Base-by-base conservation (phyloP, 2,888 invertebrate species). In the Drosophila incognita region DNA sequence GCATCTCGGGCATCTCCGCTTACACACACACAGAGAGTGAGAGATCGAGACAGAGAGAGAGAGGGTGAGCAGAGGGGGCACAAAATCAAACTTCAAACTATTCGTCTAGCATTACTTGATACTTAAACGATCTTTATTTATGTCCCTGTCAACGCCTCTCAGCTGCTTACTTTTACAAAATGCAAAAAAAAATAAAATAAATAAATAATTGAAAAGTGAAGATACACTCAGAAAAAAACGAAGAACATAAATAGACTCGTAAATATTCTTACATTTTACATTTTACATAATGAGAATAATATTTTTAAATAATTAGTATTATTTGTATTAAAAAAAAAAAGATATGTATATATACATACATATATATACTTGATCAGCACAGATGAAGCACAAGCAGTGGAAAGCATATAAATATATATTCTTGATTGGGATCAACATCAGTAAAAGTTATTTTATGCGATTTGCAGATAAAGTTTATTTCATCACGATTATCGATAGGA, bases 141-240 rank as follows among this genome's bases (percentile, higher is more conserved):
- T 91, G 89, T 82, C 81, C 79, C 86, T 92, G 91, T 92, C 91
- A 91, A 62, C 90, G 79, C 77, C 74, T 70, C 85, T 91, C 92
- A 92, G 91, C 91, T 92, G 91, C 87, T 87, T 79, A 76, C 76
- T 59, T 73, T 57, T 58, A 56, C 69, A 27, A 70, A 63, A 63
- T 67, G 69, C 69, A 49, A 74, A 69, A 68, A 59, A 42, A 27
- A 21, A 21, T 21, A 21, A 53, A 36, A 58, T 1, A 33, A 42
- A 56, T 42, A n/a, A 46, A 48, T 24, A 46, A 46, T 15, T 46
- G 48, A 54, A 64, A 57, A 38, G 4, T 7, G 57, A 40, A 61
- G 63, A 74, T 69, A 24, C 24, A 46, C 46, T 46, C 24, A 46
- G 46, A 24, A 24, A 46, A 46, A 15, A 7, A n/a, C n/a, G 11